Percentiles rank a stretch among this genome's conserved stretches.
Evolutionary conservation across 2,888 invertebrate species (phyloP).

Genomic region (Melieria omissa): DNA sequence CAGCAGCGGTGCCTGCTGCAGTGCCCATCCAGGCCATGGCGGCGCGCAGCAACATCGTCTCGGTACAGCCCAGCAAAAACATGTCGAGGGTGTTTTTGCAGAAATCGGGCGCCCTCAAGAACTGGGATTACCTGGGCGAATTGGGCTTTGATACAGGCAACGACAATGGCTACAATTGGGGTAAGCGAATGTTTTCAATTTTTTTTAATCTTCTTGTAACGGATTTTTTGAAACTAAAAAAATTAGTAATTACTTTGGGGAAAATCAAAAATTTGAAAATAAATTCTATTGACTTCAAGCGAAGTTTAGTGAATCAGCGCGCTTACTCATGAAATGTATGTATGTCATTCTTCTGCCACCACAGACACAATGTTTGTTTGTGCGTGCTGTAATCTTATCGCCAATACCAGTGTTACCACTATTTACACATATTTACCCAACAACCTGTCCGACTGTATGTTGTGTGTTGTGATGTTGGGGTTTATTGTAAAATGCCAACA

Average conservation of each 20-base stretch:
- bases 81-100: conserved; percentile 33
- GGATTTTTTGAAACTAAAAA: too few relatives aligned
- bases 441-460: conserved; percentile 5
- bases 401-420: conserved; percentile 4
- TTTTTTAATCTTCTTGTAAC: too few relatives aligned
- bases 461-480: not conserved
- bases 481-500: not conserved
- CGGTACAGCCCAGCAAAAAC: conserved; percentile 20
- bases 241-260: too few relatives aligned
- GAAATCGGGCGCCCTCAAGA: conserved; percentile 55
- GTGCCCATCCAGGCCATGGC: conserved; percentile 1
- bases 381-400: conserved; percentile 13
- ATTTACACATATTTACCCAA: conserved; percentile 18
- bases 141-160: conserved; percentile 52
- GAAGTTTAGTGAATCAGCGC: conserved; percentile 11
- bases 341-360: too few relatives aligned
- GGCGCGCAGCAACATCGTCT: conserved; percentile 22
- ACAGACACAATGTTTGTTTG: not conserved
- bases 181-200: conserved; percentile 50
- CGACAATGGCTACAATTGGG: conserved; percentile 61
- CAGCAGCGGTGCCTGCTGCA: not conserved
- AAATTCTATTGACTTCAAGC: not conserved
- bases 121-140: conserved; percentile 57
- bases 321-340: conserved; percentile 5
- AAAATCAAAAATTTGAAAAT: not conserved